A percentile compares a stretch with the other conserved stretches of the same genome.
These are phyloP conservation scores for Tupaia tana DNA, from an alignment of 2,113 vertebrate species.

Conservation along the genomic window DNA sequence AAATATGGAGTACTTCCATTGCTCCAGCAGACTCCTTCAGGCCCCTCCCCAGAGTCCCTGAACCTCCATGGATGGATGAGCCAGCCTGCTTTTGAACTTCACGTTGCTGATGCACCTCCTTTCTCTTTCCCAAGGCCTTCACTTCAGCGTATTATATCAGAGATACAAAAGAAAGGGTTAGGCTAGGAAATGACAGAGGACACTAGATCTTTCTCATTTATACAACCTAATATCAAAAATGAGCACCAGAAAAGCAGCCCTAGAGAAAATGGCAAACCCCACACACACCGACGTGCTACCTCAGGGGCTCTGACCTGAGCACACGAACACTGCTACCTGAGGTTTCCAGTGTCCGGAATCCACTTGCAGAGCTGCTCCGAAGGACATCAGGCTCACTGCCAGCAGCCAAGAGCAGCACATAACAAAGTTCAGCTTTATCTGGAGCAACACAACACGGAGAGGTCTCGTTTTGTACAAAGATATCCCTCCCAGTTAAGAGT, in stretches of 20 bases:
- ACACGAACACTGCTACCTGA: background rate
- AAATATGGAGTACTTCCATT: background rate
- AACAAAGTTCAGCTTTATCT: background rate
- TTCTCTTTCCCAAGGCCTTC: background rate
- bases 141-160: slow-evolving; percentile 14
- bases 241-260: background rate
- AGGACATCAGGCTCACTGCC: background rate
- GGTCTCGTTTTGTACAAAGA: background rate
- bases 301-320: background rate
- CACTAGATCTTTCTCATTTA: background rate
- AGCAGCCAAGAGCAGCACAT: background rate
- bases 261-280: background rate
- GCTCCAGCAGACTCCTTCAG: background rate
- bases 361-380: background rate
- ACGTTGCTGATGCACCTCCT: background rate
- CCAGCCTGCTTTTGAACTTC: slow-evolving; percentile 18
- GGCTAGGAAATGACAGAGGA: background rate
- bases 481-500: background rate
- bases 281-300: background rate
- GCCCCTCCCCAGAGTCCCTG: background rate
- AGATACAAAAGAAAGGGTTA: background rate
- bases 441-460: background rate
- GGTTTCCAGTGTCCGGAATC: background rate
- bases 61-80: background rate
- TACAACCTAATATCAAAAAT: background rate